A percentile compares a stretch with the other conserved stretches of the same genome.
Evolutionary conservation across 53 echinoderm and acorn worm genomes (phyloP).

Genomic region (Temnopleurus reevesii): DNA sequence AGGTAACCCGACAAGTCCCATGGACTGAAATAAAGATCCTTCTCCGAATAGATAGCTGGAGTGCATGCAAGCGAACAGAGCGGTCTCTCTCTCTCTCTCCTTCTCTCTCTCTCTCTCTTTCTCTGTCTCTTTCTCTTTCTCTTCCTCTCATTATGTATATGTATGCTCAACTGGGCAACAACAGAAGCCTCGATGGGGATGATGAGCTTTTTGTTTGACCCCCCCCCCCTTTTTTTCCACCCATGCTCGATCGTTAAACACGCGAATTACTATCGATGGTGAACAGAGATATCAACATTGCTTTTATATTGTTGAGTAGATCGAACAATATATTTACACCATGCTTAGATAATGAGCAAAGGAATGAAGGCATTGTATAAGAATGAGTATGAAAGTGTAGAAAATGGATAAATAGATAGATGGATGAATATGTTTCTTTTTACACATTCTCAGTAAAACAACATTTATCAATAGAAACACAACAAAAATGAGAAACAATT

Average conservation of each 20-base stretch:
- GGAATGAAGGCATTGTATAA: background rate
- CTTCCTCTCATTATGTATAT: background rate
- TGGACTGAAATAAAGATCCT: background rate
- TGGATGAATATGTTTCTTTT: too few species aligned
- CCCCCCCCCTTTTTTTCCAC: background rate
- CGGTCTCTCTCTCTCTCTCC: background rate
- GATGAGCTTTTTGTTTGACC: background rate
- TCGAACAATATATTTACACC: too few species aligned
- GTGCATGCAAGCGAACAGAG: constrained; percentile 24
- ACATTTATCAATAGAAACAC: too few species aligned
- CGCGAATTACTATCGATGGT: background rate
- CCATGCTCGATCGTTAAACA: background rate
- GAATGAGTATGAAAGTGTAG: background rate
- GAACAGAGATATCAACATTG: constrained; percentile 2
- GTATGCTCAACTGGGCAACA: constrained; percentile 32
- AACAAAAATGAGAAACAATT: too few species aligned
- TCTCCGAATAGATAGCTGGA: background rate
- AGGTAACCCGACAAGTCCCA: background rate
- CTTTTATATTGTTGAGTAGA: background rate
- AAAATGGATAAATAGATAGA: too few species aligned
- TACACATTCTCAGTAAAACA: too few species aligned
- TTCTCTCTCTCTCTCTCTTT: constrained; percentile 11
- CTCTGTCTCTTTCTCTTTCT: constrained; percentile 7
- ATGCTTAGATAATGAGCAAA: background rate
- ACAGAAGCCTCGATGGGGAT: constrained; percentile 7